Conservation (phyloP, 2,113 vertebrate genomes). For the Dipodomys merriami region DNA sequence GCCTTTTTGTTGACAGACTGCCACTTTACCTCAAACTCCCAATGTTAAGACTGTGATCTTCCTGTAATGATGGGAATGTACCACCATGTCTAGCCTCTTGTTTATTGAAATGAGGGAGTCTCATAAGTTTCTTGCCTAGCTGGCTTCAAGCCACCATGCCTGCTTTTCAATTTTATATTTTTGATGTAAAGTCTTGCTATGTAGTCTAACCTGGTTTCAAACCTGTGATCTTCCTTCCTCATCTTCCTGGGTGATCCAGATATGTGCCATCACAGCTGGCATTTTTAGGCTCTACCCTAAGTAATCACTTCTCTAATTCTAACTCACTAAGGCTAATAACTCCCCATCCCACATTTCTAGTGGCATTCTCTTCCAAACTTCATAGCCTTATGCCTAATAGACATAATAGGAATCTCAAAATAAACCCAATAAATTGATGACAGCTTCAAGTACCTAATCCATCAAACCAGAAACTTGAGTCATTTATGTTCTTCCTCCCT, state of each 20-base stretch:
- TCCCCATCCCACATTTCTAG: neutral
- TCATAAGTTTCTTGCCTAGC: too few species aligned
- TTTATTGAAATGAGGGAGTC: too few species aligned
- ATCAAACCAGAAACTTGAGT: neutral
- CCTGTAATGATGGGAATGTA: too few species aligned
- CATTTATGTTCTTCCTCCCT: neutral
- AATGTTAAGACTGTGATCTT: too few species aligned
- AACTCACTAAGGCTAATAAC: neutral
- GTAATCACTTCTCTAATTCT: neutral
- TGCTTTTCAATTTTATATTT: too few species aligned
- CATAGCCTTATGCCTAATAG: neutral
- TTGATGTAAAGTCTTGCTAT: too few species aligned
- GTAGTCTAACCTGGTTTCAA: too few species aligned
- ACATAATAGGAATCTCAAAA: conserved; percentile 21
- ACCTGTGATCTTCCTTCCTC: too few species aligned
- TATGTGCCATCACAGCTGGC: too few species aligned
- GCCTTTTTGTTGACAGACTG: neutral
- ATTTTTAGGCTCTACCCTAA: neutral
- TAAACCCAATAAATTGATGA: neutral
- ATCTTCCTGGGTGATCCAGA: too few species aligned
- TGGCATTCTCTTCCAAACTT: neutral
- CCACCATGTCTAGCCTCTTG: too few species aligned
- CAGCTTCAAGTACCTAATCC: neutral
- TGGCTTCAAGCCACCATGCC: too few species aligned
- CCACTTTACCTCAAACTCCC: neutral